Base-by-base conservation (phyloP, 2,888 invertebrate genomes). In the Pyrochroa serraticornis region DNA sequence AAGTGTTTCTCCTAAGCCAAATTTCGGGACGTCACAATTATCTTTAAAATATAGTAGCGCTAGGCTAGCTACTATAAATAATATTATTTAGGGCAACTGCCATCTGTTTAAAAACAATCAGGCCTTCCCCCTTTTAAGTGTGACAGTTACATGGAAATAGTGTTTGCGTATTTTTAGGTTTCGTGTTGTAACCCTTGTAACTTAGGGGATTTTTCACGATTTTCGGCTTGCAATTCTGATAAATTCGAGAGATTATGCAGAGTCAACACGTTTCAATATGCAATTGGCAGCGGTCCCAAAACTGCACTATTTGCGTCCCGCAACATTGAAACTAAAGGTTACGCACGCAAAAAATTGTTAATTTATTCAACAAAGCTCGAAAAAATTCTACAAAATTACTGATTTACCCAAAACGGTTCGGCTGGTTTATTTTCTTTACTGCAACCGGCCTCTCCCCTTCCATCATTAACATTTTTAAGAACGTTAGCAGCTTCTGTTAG, bases 381-480 rank as follows among this genome's bases (percentile, higher is more conserved):
- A 9, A 9, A 36, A 22, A 22, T 22, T 22, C 22, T 5, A 12
- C 12, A 13, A 39, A 33, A 33, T 47, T 31, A 54, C 14, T 22
- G 43, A 60, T 71, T 72, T 72, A 72, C 72, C 72, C 72, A 72
- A 63, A 72, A 72, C 34, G 72, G 68, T 34, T 62, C 70, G 59
- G 61, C 60, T 53, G 60, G 58, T 35, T 57, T 60, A 53, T 44
- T 57, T 50, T 56, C 61, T 42, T 38, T 45, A 42, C 61, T 54
- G 31, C 57, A 51, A 55, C 57, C 50, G 10, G 60, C 35, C 34
- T 39, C 54, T 33, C 31, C 39, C 35, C 14, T 39, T 31, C 45
- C 31, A 3, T 38, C 43, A n/a, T 62, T 39, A 54, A 48, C 48
- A 53, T 12, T 51, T 46, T 54, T 54, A 13, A 54, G 37, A 49